These are phyloP conservation scores for Antechinus stuartii DNA, from an alignment of 2,113 vertebrate genomes.

Conservation along the genomic window DNA sequence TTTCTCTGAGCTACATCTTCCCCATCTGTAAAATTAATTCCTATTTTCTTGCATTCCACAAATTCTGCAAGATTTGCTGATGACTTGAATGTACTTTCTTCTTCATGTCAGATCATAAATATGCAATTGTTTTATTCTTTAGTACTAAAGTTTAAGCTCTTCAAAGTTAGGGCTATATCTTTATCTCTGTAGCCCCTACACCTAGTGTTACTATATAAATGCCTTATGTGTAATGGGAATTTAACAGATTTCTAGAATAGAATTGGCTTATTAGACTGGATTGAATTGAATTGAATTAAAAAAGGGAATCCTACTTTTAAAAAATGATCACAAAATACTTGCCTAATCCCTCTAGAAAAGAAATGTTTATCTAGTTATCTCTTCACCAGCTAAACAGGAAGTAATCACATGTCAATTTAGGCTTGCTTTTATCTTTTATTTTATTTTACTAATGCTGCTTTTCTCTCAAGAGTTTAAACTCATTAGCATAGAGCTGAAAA, in stretches of 20 bases:
- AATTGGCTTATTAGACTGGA: not conserved
- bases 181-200: not conserved
- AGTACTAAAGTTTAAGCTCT: not conserved
- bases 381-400: constrained; percentile 34
- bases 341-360: not conserved
- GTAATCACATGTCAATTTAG: not conserved
- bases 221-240: not conserved
- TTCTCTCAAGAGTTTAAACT: constrained; percentile 10
- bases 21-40: not conserved
- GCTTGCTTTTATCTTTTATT: constrained; percentile 6
- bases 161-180: not conserved
- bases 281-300: not conserved
- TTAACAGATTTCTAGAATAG: not conserved
- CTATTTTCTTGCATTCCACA: not conserved
- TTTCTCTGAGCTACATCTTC: not conserved
- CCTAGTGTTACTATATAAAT: not conserved
- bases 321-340: constrained; percentile 42
- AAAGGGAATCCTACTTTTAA: not conserved
- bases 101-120: not conserved
- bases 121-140: not conserved
- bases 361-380: constrained; percentile 10
- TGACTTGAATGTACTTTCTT: not conserved
- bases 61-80: not conserved
- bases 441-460: constrained; percentile 36
- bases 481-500: constrained; percentile 31